Evolutionary conservation across 2,113 vertebrate genomes (phyloP).

Genomic region (Barbus barbus): DNA sequence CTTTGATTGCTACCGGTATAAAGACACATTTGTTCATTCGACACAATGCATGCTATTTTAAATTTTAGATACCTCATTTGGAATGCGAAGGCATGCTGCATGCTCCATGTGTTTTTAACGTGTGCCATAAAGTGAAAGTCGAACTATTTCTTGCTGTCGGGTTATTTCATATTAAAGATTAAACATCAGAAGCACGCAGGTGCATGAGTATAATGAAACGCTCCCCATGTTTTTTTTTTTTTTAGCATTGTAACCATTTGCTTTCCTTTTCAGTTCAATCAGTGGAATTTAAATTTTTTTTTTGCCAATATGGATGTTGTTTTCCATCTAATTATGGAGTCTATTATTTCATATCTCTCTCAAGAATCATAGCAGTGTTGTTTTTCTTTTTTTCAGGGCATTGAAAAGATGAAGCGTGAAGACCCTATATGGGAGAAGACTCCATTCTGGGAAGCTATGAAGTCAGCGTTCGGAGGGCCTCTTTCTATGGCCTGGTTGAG

Average conservation of each 20-base stretch:
- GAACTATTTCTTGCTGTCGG: constrained; percentile 17
- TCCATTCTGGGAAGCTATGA: constrained; percentile 80
- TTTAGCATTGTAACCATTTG: constrained; percentile 39
- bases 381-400: constrained; percentile 79
- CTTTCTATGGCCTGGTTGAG: constrained; percentile 86
- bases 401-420: constrained; percentile 90
- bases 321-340: not conserved
- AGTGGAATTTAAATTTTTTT: constrained; percentile 25
- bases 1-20: constrained; percentile 35
- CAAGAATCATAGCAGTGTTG: not conserved
- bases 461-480: constrained; percentile 80
- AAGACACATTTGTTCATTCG: constrained; percentile 1
- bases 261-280: constrained; percentile 40
- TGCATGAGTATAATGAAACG: not conserved
- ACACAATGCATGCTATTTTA: constrained; percentile 44
- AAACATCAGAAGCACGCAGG: not conserved
- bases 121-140: not conserved
- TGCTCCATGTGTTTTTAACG: constrained; percentile 33
- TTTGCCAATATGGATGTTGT: not conserved
- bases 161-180: not conserved
- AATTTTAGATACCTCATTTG: not conserved
- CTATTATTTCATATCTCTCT: not conserved
- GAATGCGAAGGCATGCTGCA: constrained; percentile 53
- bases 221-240: not conserved
- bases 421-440: constrained; percentile 80